A percentile compares a stretch with the other conserved stretches of the same genome.
Evolutionary conservation across 2,113 vertebrate species (phyloP).

Genomic region (Petaurus breviceps): DNA sequence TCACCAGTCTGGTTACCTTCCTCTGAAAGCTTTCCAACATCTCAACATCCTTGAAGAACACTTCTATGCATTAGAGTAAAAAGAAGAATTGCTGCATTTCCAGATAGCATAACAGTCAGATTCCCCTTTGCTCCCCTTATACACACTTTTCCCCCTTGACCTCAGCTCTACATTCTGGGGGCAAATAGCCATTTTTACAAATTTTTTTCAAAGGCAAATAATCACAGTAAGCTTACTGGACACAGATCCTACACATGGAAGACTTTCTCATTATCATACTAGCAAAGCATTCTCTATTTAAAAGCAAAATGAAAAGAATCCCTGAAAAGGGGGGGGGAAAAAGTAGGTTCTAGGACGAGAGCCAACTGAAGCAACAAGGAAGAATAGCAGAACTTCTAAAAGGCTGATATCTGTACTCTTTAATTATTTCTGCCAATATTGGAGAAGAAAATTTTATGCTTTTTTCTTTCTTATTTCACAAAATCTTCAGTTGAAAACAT

Average conservation of each 20-base stretch:
- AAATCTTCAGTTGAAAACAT: conserved; percentile 32
- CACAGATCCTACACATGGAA: background rate
- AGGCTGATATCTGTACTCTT: background rate
- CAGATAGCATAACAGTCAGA: conserved; percentile 3
- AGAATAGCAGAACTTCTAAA: background rate
- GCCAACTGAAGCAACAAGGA: background rate
- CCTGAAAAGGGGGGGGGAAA: background rate
- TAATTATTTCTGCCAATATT: background rate
- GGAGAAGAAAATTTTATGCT: conserved; percentile 24
- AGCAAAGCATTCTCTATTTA: background rate
- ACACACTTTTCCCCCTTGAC: background rate
- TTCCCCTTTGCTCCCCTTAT: background rate
- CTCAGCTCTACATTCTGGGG: background rate
- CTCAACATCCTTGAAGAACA: background rate
- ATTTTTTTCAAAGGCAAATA: conserved; percentile 28
- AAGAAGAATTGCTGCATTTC: background rate
- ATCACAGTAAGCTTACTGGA: background rate
- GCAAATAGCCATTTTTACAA: background rate
- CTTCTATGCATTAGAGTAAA: background rate
- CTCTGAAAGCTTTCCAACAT: background rate
- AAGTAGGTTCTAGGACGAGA: background rate
- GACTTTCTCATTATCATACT: background rate
- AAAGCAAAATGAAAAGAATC: background rate
- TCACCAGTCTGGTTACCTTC: too few relatives aligned
- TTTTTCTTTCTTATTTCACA: background rate